A percentile compares a stretch with the other conserved stretches of the same genome.
Evolutionary conservation across 92 coral and sea anemone species (phyloP).

Genomic region (Siderastrea radians): DNA sequence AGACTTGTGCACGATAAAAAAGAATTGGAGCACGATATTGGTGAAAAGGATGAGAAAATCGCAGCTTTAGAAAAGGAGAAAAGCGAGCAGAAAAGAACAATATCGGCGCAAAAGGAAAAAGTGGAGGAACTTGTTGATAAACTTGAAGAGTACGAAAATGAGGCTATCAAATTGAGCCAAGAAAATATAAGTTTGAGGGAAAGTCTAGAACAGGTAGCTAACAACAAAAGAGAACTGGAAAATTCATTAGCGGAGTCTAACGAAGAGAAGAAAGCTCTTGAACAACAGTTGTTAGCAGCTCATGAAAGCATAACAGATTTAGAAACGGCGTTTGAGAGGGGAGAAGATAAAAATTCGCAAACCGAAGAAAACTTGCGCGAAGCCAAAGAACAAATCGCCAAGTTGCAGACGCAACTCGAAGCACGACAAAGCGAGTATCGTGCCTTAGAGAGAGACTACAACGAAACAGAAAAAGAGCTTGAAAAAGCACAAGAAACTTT

Average conservation of each 20-base stretch:
- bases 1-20: slow-evolving; percentile 49
- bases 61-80: slow-evolving; percentile 53
- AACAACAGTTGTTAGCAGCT: slow-evolving; percentile 66
- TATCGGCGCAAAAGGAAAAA: slow-evolving; percentile 63
- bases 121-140: slow-evolving; percentile 63
- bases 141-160: slow-evolving; percentile 55
- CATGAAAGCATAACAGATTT: slow-evolving; percentile 77
- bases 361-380: slow-evolving; percentile 55
- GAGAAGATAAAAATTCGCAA: slow-evolving; percentile 66
- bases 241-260: slow-evolving; percentile 34
- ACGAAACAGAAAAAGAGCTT: slow-evolving; percentile 55
- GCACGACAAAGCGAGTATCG: slow-evolving; percentile 47
- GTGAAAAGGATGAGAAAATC: slow-evolving; percentile 71
- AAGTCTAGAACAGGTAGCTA: slow-evolving; percentile 41
- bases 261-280: slow-evolving; percentile 51
- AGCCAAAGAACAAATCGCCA: slow-evolving; percentile 61
- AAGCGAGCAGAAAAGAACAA: slow-evolving; percentile 53
- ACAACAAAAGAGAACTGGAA: slow-evolving; percentile 68
- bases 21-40: slow-evolving; percentile 64
- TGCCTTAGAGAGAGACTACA: slow-evolving; percentile 50
- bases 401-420: slow-evolving; percentile 57
- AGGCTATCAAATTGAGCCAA: slow-evolving; percentile 34
- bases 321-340: slow-evolving; percentile 75
- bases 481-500: slow-evolving; percentile 48
- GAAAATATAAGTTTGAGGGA: slow-evolving; percentile 64